Evolutionary conservation across 92 coral and sea anemone species (phyloP), one percentile per base, ranked within the genome.

Genomic region (Desmophyllum pertusum): DNA sequence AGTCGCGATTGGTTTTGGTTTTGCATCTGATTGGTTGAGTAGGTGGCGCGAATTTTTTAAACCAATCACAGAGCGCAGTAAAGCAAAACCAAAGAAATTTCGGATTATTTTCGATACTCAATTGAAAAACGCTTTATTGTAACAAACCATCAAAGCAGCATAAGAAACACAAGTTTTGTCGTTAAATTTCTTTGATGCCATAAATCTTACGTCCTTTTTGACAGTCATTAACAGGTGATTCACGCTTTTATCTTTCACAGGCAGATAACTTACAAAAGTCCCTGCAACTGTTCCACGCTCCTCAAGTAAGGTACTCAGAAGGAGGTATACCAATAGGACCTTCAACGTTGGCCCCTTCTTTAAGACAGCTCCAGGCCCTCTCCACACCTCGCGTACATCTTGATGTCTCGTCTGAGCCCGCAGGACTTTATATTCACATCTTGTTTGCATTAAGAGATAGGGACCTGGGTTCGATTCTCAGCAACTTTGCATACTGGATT

Each of bases 261-360:
- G 77, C 91, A 59, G 84, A 83, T 62, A 81, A 72, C 33, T 67
- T 88, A 36, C 79, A 82, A 67, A 88, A 83, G 77, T 81, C 87
- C 70, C 79, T 88, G 4, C 82, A 82, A 63, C 71, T 88, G 75
- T 88, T 88, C n/a, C 86, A 88, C 46, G 86, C 91, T 67, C 91
- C 91, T 75, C 83, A 78, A 43, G 41, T 65, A 63, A 77, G 31
- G 36, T 43, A 52, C 52, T 88, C 91, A 0, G 91, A 69, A 23
- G 91, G 91, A 82, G 91, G 91, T 40, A 50, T 83, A 33, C 80
- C 81, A 37, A 77, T 88, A 73, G 91, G 91, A 35, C 87, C 91
- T 43, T 81, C 85, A 57, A 81, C 87, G 14, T 57, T 78, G 55
- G 81, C 87, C 57, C 91, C 91, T 43, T 81, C 91, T 3, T 41